Conservation (phyloP, 2,888 invertebrate species). For the Belgica antarctica region DNA sequence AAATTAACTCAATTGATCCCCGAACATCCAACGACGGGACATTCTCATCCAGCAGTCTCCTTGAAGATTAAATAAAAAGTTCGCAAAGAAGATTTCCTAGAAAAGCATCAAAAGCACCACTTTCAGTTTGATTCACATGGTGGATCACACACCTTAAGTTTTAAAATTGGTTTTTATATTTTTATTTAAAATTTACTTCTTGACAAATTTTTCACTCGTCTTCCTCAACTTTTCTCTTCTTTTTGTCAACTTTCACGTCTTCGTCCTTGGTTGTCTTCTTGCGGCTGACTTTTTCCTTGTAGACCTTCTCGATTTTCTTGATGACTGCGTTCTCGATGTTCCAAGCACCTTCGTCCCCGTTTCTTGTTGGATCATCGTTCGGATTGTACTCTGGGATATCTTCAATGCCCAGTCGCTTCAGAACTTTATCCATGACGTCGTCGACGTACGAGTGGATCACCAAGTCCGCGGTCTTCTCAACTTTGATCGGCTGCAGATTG, state of each 20-base stretch:
- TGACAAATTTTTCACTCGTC: too few relatives aligned
- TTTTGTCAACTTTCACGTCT: neutral
- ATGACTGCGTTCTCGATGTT: constrained; percentile 64
- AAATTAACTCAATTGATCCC: too few relatives aligned
- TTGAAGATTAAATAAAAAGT: too few relatives aligned
- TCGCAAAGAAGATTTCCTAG: too few relatives aligned
- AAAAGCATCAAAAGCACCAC: too few relatives aligned
- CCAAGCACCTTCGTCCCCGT: constrained; percentile 64
- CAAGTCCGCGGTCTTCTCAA: constrained; percentile 88
- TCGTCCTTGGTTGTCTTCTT: too few relatives aligned
- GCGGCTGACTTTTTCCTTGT: constrained; percentile 53
- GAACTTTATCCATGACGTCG: constrained; percentile 70
- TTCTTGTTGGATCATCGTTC: constrained; percentile 65
- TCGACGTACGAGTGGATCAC: constrained; percentile 88
- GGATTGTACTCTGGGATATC: constrained; percentile 70
- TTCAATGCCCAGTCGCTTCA: constrained; percentile 69
- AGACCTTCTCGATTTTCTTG: constrained; percentile 62
- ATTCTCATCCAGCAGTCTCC: too few relatives aligned
- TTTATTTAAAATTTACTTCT: too few relatives aligned
- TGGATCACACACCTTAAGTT: too few relatives aligned
- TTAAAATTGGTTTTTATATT: too few relatives aligned
- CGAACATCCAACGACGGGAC: too few relatives aligned
- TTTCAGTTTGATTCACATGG: too few relatives aligned
- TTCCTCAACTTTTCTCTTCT: neutral
- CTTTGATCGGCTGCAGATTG: constrained; percentile 97